phyloP scores from a whole-genome alignment of 1,140 invertebrate genomes.

The Berghia stephanieae region DNA sequence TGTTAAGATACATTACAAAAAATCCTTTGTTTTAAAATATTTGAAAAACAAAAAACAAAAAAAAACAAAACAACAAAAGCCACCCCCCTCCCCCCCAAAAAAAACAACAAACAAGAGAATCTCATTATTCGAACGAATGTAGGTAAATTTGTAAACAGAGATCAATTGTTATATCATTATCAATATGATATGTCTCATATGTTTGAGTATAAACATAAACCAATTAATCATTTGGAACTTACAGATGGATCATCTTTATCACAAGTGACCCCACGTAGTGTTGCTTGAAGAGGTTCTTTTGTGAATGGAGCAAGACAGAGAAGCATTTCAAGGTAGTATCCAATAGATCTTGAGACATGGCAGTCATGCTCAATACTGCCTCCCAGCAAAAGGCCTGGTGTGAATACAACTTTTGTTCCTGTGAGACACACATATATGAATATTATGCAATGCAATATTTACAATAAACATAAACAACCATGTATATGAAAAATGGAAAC shows the following conservation, averaged over 20 bases:
- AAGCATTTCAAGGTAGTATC: constrained; percentile 92
- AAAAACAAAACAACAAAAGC: no score
- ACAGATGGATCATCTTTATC: constrained; percentile 72
- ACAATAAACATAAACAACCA: constrained; percentile 1
- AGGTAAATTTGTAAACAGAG: no score
- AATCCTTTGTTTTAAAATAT: no score
- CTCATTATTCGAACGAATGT: no score
- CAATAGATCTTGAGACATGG: constrained; percentile 81
- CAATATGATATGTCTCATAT: no score
- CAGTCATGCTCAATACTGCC: constrained; percentile 90
- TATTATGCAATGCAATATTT: background rate
- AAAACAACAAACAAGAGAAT: no score
- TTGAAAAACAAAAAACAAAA: no score
- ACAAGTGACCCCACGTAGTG: constrained; percentile 89
- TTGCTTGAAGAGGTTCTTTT: constrained; percentile 85
- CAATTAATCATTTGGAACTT: constrained; percentile 38
- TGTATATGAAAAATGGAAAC: background rate
- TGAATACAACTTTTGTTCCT: constrained; percentile 84
- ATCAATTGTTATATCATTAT: no score
- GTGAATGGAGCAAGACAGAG: constrained; percentile 93
- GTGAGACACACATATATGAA: constrained; percentile 14
- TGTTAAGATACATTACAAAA: no score
- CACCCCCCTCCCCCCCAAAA: no score
- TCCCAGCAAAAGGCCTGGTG: constrained; percentile 88
- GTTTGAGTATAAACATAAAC: no score